Conservation (phyloP, 1,140 invertebrate species). For the Pentalonia nigronervosa region DNA sequence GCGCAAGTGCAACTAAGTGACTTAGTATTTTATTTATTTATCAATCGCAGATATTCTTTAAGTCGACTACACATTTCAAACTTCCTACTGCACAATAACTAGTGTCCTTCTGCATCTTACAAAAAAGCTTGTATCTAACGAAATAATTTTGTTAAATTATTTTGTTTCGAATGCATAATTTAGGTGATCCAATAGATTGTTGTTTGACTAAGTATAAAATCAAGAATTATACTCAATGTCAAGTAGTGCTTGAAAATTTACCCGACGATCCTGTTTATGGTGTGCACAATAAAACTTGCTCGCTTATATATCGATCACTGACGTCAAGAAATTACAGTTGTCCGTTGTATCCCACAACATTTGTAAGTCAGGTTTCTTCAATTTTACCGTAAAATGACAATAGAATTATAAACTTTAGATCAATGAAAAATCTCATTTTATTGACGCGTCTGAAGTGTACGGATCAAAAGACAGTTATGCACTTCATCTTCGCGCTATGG, state of each 20-base stretch:
- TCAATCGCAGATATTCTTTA: too few species aligned
- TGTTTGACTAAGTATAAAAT: background rate
- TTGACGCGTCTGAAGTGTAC: slow-evolving; percentile 80
- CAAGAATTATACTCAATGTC: background rate
- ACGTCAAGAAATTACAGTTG: slow-evolving; percentile 38
- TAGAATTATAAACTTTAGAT: slow-evolving; percentile 66
- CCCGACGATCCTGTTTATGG: slow-evolving; percentile 27
- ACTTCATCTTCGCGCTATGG: slow-evolving; percentile 66
- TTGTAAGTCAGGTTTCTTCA: background rate
- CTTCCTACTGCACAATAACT: too few species aligned
- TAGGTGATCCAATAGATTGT: slow-evolving; percentile 6
- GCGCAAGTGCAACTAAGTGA: too few species aligned
- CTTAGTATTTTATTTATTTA: too few species aligned
- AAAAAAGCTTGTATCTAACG: too few species aligned
- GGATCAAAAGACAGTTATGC: slow-evolving; percentile 69
- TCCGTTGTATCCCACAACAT: slow-evolving; percentile 11
- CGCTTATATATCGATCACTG: background rate
- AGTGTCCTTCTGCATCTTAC: too few species aligned
- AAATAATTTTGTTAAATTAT: background rate
- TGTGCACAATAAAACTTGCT: slow-evolving; percentile 13
- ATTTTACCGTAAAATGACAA: background rate
- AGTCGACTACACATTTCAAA: too few species aligned
- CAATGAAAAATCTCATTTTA: slow-evolving; percentile 77
- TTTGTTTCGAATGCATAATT: background rate
- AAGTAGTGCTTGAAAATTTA: background rate